Evolutionary conservation across 2,888 invertebrate species (phyloP).

Genomic region (Yponomeuta malinellus): DNA sequence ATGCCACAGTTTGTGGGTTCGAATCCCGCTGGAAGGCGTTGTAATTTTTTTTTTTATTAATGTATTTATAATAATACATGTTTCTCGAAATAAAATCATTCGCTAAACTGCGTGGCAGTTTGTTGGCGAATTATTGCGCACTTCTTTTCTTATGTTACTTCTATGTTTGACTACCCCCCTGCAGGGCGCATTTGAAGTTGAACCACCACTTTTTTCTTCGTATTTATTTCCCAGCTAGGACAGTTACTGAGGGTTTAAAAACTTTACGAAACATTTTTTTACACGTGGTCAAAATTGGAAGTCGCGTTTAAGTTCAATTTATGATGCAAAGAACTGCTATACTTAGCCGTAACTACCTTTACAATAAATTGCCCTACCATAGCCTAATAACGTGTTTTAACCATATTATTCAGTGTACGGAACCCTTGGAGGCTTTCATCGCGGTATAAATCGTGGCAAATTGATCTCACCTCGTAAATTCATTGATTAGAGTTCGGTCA

Average conservation of each 20-base stretch:
- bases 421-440: constrained; percentile 24
- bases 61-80: no score
- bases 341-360: neutral
- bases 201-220: neutral
- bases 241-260: neutral
- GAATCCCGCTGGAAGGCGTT: no score
- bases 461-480: constrained; percentile 48
- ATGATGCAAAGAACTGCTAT: neutral
- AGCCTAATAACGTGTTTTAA: neutral
- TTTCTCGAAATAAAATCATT: no score
- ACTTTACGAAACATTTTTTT: neutral
- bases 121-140: no score
- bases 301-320: neutral
- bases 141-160: no score
- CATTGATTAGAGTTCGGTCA: constrained; percentile 33
- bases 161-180: no score
- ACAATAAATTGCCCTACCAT: neutral
- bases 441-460: constrained; percentile 52
- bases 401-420: constrained; percentile 3
- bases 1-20: no score
- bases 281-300: neutral
- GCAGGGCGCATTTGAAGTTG: no score
- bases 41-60: no score
- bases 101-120: no score
- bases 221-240: neutral